Evolutionary conservation across 2,888 invertebrate species (phyloP), one percentile per base, ranked within the genome.

Genomic region (Proisotoma minuta): DNA sequence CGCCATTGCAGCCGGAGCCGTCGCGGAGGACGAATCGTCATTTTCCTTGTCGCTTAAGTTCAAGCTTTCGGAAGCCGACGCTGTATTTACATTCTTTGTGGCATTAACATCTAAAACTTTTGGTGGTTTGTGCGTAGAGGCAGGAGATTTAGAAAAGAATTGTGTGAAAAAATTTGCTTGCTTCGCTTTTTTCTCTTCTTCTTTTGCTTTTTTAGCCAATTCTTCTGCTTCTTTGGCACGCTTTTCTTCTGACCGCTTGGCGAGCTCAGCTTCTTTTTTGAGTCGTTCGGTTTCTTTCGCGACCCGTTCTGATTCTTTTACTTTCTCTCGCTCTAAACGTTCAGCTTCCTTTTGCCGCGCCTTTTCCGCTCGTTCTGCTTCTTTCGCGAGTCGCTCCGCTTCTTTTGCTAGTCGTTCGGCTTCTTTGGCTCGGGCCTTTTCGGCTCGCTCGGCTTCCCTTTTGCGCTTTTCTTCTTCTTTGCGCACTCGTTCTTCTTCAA

Each of bases 231-330:
- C 34, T 50, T 68, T 59, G 23, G 65, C 62, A 27, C 59, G 52
- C 73, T 84, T 87, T 73, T 85, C 84, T 59, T 80, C 80, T 71
- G 84, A 83, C 71, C 83, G 88, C 77, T 80, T 84, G 34, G 78
- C 79, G 24, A 78, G 78, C 68, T 82, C 81, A 70, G 83, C 83
- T 47, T 77, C 81, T 75, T 81, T 84, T 73, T 83, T 84, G 4
- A 81, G 81, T 18, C 79, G 81, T 75, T 84, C 83, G 49, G 82
- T 62, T 75, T 81, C 83, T 74, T 82, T 85, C 75, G 83, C 82
- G 2, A 82, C 57, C 78, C 78, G 72, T 80, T 81, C 58, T 70
- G 69, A 15, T 3, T 76, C 74, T 47, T 78, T 78, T 23, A 65
- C 68, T 61, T 73, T 68, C 48, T 71, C 68, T 23, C 54, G 43